Evolutionary conservation across 1,140 invertebrate species (phyloP), one percentile per base, ranked within the genome.

Genomic region (Rhynchophorus ferrugineus): DNA sequence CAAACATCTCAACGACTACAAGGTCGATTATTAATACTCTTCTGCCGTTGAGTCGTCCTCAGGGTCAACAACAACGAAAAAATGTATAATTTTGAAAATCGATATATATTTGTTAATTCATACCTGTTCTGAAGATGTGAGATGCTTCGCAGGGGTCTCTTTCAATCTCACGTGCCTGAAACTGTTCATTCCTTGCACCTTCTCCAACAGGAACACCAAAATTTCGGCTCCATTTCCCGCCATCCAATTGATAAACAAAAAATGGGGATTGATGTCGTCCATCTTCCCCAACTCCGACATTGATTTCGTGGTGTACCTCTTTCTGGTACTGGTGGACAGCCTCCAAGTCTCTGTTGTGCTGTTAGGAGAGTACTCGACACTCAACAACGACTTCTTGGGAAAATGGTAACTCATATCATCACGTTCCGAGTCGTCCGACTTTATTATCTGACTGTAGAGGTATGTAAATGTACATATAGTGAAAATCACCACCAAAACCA

Each of bases 171-270:
- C 70, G 59, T 84, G 81, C 44, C 74, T 75, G 60, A 82, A 84
- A 47, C 72, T 73, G 61, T 84, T 83, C 45, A 60, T 66, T 11
- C 75, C 75, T 53, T 82, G 75, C 17, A 84, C 66, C 63, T 75
- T 76, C 54, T 82, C 75, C 5, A 85, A 59, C 3, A 85, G 66
- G n/a, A 81, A 62, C 2, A 81, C 75, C n/a, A 84, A 61, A 52
- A 81, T 70, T 58, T 83, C 81, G n/a, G 76, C 75, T 3, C 82
- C 83, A 19, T 78, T 74, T 46, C 78, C 78, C 1, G 82, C 81
- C 37, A 84, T 72, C 29, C 78, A 69, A 51, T 83, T 84, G 54
- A 83, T 74, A 69, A 85, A 78, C 3, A 85, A 53, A 6, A 79
- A 69, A 56, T 78, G 68, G 44, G 73, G 67, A 61, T 73, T 75